phyloP scores from a whole-genome alignment of 2,888 invertebrate species.

The Gandaritis pyraliata region DNA sequence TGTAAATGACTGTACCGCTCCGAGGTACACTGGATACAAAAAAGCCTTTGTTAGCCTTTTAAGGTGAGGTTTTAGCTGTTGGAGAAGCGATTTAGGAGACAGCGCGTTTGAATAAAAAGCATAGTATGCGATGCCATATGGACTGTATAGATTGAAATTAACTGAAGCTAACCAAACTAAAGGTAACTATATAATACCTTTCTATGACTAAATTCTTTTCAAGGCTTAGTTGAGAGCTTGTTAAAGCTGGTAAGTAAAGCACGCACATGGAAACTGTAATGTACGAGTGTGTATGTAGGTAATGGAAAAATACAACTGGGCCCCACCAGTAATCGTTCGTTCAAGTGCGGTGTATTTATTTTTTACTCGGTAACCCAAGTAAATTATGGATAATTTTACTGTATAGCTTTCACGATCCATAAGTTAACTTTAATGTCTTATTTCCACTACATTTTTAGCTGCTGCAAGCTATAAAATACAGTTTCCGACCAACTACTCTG shows the following conservation, averaged over 20 bases:
- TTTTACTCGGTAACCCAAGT: slow-evolving; percentile 56
- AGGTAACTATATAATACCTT: too few species aligned
- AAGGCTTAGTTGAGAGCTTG: too few species aligned
- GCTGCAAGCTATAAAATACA: slow-evolving; percentile 23
- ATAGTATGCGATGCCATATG: slow-evolving; percentile 6
- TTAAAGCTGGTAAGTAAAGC: too few species aligned
- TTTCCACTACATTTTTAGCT: slow-evolving; percentile 35
- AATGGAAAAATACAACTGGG: too few species aligned
- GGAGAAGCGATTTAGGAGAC: slow-evolving; percentile 29
- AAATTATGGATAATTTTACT: slow-evolving; percentile 61
- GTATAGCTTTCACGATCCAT: slow-evolving; percentile 39
- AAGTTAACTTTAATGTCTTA: slow-evolving; percentile 41
- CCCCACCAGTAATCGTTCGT: slow-evolving; percentile 50
- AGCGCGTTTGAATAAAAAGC: slow-evolving; percentile 24
- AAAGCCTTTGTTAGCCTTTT: slow-evolving; percentile 63
- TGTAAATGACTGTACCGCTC: slow-evolving; percentile 70
- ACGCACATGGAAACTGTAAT: too few species aligned
- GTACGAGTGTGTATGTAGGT: too few species aligned
- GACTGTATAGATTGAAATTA: neutral
- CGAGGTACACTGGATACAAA: slow-evolving; percentile 64
- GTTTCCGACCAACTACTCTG: neutral
- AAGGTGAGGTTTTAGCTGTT: slow-evolving; percentile 37
- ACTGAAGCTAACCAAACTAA: neutral
- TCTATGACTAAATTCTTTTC: too few species aligned
- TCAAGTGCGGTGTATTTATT: slow-evolving; percentile 58